phyloP scores from a whole-genome alignment of 2,888 invertebrate species.

The Synanthedon tipuliformis region DNA sequence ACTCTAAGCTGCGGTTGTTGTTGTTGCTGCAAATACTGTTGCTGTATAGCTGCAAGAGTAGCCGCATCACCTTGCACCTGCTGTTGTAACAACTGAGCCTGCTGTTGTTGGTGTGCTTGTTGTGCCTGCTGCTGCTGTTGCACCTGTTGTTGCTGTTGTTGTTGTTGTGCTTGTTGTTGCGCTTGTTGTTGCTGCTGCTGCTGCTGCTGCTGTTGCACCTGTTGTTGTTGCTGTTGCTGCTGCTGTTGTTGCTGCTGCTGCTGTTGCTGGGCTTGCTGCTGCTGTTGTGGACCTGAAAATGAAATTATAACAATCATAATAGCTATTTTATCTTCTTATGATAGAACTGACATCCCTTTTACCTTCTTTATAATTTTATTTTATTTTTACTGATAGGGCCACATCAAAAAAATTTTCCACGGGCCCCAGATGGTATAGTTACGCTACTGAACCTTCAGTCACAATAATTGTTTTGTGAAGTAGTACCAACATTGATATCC shows the following conservation, averaged over 20 bases:
- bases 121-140: conserved; percentile 42
- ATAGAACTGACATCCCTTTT: too few species aligned
- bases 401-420: too few species aligned
- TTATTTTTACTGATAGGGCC: too few species aligned
- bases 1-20: conserved; percentile 70
- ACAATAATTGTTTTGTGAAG: too few species aligned
- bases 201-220: conserved; percentile 17
- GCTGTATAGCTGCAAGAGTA: conserved; percentile 59
- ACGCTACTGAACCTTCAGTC: too few species aligned
- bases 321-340: too few species aligned
- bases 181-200: conserved; percentile 26
- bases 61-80: conserved; percentile 56
- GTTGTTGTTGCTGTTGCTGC: conserved; percentile 22
- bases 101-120: conserved; percentile 50
- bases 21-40: conserved; percentile 60
- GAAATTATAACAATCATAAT: too few species aligned
- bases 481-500: too few species aligned
- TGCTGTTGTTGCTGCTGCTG: conserved; percentile 26
- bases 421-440: too few species aligned
- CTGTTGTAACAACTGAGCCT: conserved; percentile 38
- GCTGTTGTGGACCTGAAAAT: conserved; percentile 22
- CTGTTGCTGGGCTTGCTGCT: conserved; percentile 22
- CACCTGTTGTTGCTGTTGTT: conserved; percentile 24
- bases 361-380: too few species aligned
- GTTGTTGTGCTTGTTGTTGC: conserved; percentile 14